Evolutionary conservation across 2,113 vertebrate genomes (phyloP).

Genomic region (Hemichromis elongatus): DNA sequence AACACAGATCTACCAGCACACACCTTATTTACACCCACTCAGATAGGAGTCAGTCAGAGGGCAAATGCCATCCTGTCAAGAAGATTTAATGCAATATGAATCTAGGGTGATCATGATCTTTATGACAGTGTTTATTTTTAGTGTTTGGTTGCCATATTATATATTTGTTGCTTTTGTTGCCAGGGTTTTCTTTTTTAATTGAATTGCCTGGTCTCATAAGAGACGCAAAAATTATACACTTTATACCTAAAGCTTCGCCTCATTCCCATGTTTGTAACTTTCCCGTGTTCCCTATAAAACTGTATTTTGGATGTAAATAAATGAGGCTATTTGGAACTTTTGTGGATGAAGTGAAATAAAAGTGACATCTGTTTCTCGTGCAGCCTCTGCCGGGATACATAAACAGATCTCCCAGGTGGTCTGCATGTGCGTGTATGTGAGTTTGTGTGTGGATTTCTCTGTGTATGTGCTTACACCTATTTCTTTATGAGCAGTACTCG

Average conservation of each 20-base stretch:
- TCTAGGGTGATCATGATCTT: constrained; percentile 11
- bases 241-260: not conserved
- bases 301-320: constrained; percentile 27
- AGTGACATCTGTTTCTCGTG: constrained; percentile 44
- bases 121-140: constrained; percentile 21
- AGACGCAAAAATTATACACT: not conserved
- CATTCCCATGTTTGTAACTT: not conserved
- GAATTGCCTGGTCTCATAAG: not conserved
- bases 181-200: constrained; percentile 17
- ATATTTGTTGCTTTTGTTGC: constrained; percentile 46
- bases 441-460: not conserved
- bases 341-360: constrained; percentile 49
- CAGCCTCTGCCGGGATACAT: constrained; percentile 56
- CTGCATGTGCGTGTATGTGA: not conserved
- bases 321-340: constrained; percentile 15
- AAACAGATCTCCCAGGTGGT: constrained; percentile 76
- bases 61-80: constrained; percentile 57
- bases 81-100: constrained; percentile 29
- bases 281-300: constrained; percentile 1
- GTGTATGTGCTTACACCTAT: not conserved
- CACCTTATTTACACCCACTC: constrained; percentile 48
- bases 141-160: constrained; percentile 25
- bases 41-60: constrained; percentile 62
- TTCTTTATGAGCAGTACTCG: not conserved
- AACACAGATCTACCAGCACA: constrained; percentile 48